Conservation (phyloP, 2,888 invertebrate genomes). For the Orchesellides sinensis region DNA sequence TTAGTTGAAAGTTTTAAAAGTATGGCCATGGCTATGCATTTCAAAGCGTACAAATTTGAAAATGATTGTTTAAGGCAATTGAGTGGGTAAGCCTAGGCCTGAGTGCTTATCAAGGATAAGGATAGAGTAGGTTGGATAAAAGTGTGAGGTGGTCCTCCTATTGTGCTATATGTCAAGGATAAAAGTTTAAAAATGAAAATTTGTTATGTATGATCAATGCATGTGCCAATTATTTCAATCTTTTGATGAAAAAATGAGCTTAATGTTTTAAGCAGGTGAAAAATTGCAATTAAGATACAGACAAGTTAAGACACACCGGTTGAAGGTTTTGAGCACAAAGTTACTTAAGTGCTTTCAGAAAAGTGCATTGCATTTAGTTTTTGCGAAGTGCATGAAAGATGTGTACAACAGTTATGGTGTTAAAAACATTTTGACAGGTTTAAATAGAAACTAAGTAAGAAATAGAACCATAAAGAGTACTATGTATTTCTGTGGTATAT, state of each 20-base stretch:
- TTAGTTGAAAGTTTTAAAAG: neutral
- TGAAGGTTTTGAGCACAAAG: neutral
- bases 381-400: neutral
- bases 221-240: slow-evolving; percentile 47
- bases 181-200: neutral
- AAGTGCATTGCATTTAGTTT: neutral
- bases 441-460: neutral
- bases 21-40: neutral
- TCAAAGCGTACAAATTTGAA: neutral
- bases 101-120: neutral
- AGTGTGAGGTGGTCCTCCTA: neutral
- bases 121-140: neutral
- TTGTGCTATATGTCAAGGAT: neutral
- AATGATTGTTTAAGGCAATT: neutral
- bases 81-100: neutral
- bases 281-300: slow-evolving; percentile 7
- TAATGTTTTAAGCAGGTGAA: slow-evolving; percentile 40
- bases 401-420: neutral
- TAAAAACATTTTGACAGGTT: neutral
- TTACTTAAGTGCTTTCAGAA: neutral
- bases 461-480: neutral
- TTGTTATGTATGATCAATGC: neutral
- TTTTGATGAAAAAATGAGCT: slow-evolving; percentile 22
- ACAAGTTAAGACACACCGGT: neutral
- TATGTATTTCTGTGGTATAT: neutral